Percentiles rank a stretch among this genome's conserved stretches.
These are phyloP conservation scores for Numenius arquata DNA, from an alignment of 2,113 vertebrate species.

Conservation along the genomic window DNA sequence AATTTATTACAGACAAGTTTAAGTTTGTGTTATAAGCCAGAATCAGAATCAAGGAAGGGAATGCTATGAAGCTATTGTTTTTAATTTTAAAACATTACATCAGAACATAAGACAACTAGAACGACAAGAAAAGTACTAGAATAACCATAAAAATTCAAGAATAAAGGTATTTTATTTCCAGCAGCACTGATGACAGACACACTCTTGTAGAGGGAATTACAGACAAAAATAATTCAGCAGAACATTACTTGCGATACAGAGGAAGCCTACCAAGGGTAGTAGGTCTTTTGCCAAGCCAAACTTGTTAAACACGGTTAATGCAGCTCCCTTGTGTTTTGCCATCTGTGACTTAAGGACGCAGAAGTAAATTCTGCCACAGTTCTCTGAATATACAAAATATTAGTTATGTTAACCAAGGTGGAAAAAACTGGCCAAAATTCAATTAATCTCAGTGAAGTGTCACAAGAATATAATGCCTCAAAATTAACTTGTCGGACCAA, in stretches of 20 bases:
- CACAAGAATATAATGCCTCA: neutral
- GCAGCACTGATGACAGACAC: neutral
- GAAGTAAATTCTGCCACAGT: neutral
- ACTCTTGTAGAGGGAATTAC: neutral
- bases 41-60: neutral
- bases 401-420: neutral
- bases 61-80: rapidly evolving
- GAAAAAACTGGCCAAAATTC: neutral
- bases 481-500: neutral
- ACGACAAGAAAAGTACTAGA: neutral
- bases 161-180: neutral
- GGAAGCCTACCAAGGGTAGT: neutral
- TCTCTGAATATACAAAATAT: neutral
- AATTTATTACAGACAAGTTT: neutral
- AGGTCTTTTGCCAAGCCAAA: neutral
- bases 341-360: neutral
- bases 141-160: neutral
- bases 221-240: neutral
- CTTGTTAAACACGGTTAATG: neutral
- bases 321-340: neutral
- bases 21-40: neutral
- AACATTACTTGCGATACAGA: neutral
- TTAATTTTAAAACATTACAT: neutral
- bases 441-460: neutral
- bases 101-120: neutral